Evolutionary conservation across 2,888 invertebrate genomes (phyloP).

Genomic region (Archips xylosteana): DNA sequence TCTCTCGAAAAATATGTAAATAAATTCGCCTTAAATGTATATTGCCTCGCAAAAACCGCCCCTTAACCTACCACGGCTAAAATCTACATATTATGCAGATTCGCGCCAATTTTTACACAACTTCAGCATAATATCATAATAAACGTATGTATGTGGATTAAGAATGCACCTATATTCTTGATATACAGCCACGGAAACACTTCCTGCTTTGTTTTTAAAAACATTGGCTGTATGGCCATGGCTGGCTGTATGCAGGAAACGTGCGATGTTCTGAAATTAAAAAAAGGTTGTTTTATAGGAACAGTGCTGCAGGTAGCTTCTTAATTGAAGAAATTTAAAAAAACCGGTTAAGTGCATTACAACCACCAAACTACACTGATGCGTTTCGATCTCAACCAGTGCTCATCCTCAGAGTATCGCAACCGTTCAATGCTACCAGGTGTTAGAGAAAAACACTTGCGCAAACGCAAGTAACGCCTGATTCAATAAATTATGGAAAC

Average conservation of each 20-base stretch:
- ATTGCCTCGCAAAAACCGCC: constrained; percentile 31
- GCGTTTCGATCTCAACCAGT: too few relatives aligned
- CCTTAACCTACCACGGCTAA: constrained; percentile 45
- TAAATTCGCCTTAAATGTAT: constrained; percentile 38
- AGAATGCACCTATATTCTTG: constrained; percentile 37
- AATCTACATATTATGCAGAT: constrained; percentile 75
- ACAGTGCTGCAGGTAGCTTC: constrained; percentile 12
- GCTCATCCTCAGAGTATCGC: too few relatives aligned
- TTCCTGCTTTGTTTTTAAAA: constrained; percentile 39
- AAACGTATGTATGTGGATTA: constrained; percentile 36
- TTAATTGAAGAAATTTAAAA: constrained; percentile 2
- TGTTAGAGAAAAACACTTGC: too few relatives aligned
- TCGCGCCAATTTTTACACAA: constrained; percentile 46
- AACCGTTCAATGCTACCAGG: too few relatives aligned
- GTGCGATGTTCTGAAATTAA: constrained; percentile 35
- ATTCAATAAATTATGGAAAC: too few relatives aligned
- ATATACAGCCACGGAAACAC: constrained; percentile 34
- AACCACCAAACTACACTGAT: too few relatives aligned
- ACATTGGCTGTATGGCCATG: constrained; percentile 4
- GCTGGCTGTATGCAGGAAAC: constrained; percentile 31
- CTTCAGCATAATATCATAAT: constrained; percentile 42
- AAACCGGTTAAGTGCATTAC: too few relatives aligned
- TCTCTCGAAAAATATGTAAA: constrained; percentile 25
- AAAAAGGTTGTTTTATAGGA: constrained; percentile 25
- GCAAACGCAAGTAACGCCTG: too few relatives aligned